These are phyloP conservation scores for Peromyscus nudipes DNA, from an alignment of 2,797 vertebrate genomes.

Conservation along the genomic window DNA sequence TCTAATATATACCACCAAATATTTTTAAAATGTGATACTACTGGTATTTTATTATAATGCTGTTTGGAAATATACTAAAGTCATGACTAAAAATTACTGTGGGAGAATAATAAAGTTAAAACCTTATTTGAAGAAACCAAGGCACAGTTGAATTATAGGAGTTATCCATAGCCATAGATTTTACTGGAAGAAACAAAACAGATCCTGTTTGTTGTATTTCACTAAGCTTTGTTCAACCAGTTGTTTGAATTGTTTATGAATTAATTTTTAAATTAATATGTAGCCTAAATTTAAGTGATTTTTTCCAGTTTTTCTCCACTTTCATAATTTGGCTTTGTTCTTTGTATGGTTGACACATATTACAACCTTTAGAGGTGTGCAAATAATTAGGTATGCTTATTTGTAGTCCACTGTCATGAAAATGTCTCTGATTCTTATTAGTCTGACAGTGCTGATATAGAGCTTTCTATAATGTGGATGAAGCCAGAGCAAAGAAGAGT, in stretches of 20 bases:
- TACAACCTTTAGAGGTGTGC: slow-evolving; percentile 18
- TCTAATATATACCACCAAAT: not conserved
- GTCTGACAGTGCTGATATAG: not conserved
- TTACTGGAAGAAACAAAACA: not conserved
- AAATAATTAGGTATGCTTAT: slow-evolving; percentile 22
- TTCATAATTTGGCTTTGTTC: not conserved
- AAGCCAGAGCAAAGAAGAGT: not conserved
- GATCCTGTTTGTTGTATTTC: not conserved
- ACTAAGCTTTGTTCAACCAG: slow-evolving; percentile 3
- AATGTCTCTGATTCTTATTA: not conserved
- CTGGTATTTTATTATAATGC: not conserved
- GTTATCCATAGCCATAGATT: not conserved
- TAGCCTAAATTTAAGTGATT: slow-evolving; percentile 7
- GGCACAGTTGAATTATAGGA: not conserved
- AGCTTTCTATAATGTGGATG: not conserved
- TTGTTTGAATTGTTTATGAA: slow-evolving; percentile 39
- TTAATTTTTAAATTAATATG: not conserved
- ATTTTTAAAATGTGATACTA: not conserved
- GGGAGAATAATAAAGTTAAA: slow-evolving; percentile 7
- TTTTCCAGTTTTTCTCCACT: not conserved
- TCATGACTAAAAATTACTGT: not conserved
- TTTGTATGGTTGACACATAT: slow-evolving; percentile 28
- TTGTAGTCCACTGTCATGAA: not conserved
- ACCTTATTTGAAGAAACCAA: not conserved
- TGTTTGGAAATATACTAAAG: not conserved